Evolutionary conservation across 1,140 invertebrate species (phyloP).

Genomic region (Platyscapa corneri): DNA sequence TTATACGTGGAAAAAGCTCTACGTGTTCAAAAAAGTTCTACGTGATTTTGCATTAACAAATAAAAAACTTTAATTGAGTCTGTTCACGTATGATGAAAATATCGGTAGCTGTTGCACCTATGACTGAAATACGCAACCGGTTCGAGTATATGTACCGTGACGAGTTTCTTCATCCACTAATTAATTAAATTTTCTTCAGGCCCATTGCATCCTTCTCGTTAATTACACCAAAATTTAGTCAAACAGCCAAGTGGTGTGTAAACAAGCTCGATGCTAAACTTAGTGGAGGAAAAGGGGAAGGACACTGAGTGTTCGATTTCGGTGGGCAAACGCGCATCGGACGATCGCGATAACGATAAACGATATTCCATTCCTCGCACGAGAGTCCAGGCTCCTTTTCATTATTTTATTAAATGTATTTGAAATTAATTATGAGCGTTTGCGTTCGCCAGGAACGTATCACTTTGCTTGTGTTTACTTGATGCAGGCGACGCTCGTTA

Average conservation of each 20-base stretch:
- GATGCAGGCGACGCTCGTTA: not conserved
- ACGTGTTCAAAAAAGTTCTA: no score
- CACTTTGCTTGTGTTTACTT: not conserved
- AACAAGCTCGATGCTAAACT: constrained; percentile 9
- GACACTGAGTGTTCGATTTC: not conserved
- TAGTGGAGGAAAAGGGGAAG: not conserved
- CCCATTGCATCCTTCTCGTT: not conserved
- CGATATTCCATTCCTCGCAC: no score
- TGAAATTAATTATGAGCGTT: no score
- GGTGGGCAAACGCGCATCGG: not conserved
- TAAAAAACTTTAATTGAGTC: no score
- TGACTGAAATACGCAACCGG: not conserved
- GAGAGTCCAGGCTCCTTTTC: not conserved
- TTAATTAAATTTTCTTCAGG: constrained; percentile 28
- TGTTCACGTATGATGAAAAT: not conserved
- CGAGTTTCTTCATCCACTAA: constrained; percentile 24
- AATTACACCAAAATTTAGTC: constrained; percentile 19
- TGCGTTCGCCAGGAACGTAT: not conserved
- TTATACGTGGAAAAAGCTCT: no score
- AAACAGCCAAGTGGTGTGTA: constrained; percentile 5
- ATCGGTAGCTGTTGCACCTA: not conserved
- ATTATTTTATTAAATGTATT: constrained; percentile 29
- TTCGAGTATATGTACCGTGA: not conserved
- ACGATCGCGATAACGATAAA: constrained; percentile 24
- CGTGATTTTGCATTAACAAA: not conserved